Base-by-base conservation (phyloP, 2,797 vertebrate genomes). In the Tenualosa thibaudeaui region DNA sequence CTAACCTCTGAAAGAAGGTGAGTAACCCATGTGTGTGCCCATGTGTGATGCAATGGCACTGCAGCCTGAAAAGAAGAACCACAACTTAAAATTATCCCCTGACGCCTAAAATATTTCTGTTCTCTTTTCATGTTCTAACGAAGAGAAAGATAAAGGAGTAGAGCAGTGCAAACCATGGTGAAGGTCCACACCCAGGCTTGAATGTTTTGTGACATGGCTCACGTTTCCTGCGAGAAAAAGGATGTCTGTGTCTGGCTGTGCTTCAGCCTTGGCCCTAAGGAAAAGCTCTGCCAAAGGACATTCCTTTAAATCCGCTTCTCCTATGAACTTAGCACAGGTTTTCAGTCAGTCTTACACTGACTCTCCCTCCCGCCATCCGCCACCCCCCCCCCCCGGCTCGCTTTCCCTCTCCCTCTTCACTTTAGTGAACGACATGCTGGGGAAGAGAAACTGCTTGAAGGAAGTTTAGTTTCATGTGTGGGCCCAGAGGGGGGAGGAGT, bases 281-380 rank as follows among this genome's bases (percentile, higher is more conserved):
- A 22, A 78, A 78, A 78, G 71, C 40, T 78, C 68, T 40, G 68
- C 68, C 68, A 40, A 43, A 43, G 68, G 68, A 75, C 68, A 75
- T 75, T 75, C 68, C 68, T 75, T 43, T 75, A 75, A 17, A 75
- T 75, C 13, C 68, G 31, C 37, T 75, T 75, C 65, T 71, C 24
- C 12, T 43, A 75, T 19, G 19, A 15, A 75, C 68, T 75, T 75
- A 43, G 37, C 43, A 40, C 43, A 15, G 68, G 37, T 43, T 43
- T 75, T 75, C 68, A 75, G 15, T 75, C 37, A 4, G 12, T 71
- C 65, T 71, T 37, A 0, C 65, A 71, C 65, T 5, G 3, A 31
- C 65, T 75, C 68, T 43, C 13, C n/a, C n/a, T n/a, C n/a, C n/a
- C n/a, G n/a, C n/a, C n/a, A n/a, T n/a, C n/a, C n/a, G n/a, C 2